Evolutionary conservation across 2,888 invertebrate species (phyloP).

Genomic region (Lasioglossum calceatum): DNA sequence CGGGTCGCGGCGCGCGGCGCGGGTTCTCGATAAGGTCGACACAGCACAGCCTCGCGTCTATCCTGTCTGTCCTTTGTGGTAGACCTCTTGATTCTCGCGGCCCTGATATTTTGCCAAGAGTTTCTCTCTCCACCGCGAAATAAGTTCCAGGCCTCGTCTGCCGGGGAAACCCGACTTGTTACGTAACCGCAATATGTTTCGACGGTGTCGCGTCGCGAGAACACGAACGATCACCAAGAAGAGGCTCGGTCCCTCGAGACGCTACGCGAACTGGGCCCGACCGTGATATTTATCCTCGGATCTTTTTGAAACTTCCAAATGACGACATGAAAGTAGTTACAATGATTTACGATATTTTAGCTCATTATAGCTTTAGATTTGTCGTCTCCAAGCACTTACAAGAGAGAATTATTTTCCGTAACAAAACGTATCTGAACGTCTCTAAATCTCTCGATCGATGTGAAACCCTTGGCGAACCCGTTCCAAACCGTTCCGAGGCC

Average conservation of each 20-base stretch:
- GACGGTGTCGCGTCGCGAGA: not conserved
- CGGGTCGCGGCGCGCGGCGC: not conserved
- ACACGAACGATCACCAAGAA: not conserved
- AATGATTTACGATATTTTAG: no score
- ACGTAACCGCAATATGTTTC: slow-evolving; percentile 14
- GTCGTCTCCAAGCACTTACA: no score
- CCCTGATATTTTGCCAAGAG: slow-evolving; percentile 42
- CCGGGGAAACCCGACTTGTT: slow-evolving; percentile 8
- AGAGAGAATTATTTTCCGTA: no score
- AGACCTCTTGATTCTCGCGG: slow-evolving; percentile 38
- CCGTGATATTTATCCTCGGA: not conserved
- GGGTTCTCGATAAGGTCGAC: slow-evolving; percentile 23
- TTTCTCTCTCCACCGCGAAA: slow-evolving; percentile 1
- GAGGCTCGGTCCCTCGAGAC: not conserved
- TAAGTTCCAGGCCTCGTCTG: not conserved
- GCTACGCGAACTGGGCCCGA: not conserved
- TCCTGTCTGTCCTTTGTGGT: slow-evolving; percentile 29
- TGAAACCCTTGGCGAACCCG: not conserved
- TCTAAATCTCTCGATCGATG: not conserved
- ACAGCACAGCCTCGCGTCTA: slow-evolving; percentile 26
- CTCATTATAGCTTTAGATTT: no score
- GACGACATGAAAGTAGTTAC: no score
- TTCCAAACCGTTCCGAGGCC: not conserved
- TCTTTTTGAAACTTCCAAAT: not conserved
- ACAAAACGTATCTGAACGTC: no score